Evolutionary conservation across 2,888 invertebrate genomes (phyloP).

Genomic region (Zygaena filipendulae): DNA sequence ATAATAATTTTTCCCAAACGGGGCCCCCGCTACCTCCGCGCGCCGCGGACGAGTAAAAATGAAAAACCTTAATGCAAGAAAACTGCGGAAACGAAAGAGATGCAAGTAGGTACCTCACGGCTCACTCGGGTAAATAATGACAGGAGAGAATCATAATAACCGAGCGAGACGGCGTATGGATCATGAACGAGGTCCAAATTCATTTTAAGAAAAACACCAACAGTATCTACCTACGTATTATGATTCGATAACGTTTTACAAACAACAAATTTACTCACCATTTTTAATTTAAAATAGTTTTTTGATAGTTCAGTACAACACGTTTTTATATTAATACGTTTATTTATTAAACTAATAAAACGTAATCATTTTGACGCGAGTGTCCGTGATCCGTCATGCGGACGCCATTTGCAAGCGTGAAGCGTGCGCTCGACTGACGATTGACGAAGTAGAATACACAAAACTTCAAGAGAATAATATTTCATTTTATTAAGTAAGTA

Average conservation of each 20-base stretch:
- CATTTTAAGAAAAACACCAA: slow-evolving; percentile 39
- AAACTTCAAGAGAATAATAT: too few relatives aligned
- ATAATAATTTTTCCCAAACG: slow-evolving; percentile 60
- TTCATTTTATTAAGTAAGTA: too few relatives aligned
- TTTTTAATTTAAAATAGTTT: slow-evolving; percentile 12
- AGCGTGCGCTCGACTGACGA: too few relatives aligned
- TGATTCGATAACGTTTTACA: not conserved
- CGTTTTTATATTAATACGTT: slow-evolving; percentile 7
- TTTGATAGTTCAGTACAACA: slow-evolving; percentile 23
- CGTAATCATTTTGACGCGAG: slow-evolving; percentile 44
- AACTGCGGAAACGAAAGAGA: slow-evolving; percentile 51
- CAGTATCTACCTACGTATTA: not conserved
- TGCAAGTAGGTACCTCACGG: slow-evolving; percentile 45
- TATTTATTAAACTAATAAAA: slow-evolving; percentile 6
- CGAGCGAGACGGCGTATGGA: slow-evolving; percentile 43
- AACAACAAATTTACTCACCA: slow-evolving; percentile 26
- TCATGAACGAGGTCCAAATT: slow-evolving; percentile 29
- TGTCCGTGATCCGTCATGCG: slow-evolving; percentile 38
- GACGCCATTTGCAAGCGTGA: slow-evolving; percentile 53
- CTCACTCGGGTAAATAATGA: slow-evolving; percentile 66
- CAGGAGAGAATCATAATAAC: slow-evolving; percentile 58
- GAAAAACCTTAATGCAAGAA: slow-evolving; percentile 60
- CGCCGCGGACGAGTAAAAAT: slow-evolving; percentile 54
- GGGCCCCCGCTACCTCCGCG: slow-evolving; percentile 41
- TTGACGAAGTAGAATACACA: too few relatives aligned